Evolutionary conservation across 2,797 vertebrate species (phyloP).

Genomic region (Cyprinella venusta): DNA sequence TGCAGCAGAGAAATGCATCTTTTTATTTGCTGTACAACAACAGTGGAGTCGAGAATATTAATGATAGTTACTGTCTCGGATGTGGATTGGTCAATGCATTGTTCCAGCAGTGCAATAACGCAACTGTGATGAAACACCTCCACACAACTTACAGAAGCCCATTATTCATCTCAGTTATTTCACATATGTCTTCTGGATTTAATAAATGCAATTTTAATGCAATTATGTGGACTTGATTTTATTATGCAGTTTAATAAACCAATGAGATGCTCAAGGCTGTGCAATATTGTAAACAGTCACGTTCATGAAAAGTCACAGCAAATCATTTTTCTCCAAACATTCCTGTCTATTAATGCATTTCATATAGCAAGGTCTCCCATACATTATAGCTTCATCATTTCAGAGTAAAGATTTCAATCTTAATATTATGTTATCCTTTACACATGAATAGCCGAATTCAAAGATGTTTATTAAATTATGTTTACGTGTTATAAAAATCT

Average conservation of each 20-base stretch:
- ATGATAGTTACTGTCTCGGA: slow-evolving; percentile 14
- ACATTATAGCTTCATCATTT: background rate
- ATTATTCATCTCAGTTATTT: background rate
- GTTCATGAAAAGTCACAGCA: too few relatives aligned
- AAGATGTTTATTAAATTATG: background rate
- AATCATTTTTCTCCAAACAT: background rate
- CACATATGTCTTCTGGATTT: background rate
- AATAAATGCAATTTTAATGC: background rate
- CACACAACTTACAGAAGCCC: background rate
- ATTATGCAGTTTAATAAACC: background rate
- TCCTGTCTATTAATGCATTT: background rate
- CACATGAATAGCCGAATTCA: background rate
- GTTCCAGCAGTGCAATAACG: background rate
- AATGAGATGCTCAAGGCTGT: background rate
- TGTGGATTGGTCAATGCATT: background rate
- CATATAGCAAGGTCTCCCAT: slow-evolving; percentile 3
- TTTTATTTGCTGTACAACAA: slow-evolving; percentile 35
- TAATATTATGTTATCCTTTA: background rate
- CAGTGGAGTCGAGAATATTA: slow-evolving; percentile 23
- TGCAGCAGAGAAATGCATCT: slow-evolving; percentile 47
- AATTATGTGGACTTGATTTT: background rate
- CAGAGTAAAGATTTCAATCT: background rate
- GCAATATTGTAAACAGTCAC: background rate
- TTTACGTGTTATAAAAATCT: background rate
- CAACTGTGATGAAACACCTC: background rate